Percentiles rank a stretch among this genome's conserved stretches.
Evolutionary conservation across 2,797 vertebrate species (phyloP).

Genomic region (Melanotaenia trifasciata): DNA sequence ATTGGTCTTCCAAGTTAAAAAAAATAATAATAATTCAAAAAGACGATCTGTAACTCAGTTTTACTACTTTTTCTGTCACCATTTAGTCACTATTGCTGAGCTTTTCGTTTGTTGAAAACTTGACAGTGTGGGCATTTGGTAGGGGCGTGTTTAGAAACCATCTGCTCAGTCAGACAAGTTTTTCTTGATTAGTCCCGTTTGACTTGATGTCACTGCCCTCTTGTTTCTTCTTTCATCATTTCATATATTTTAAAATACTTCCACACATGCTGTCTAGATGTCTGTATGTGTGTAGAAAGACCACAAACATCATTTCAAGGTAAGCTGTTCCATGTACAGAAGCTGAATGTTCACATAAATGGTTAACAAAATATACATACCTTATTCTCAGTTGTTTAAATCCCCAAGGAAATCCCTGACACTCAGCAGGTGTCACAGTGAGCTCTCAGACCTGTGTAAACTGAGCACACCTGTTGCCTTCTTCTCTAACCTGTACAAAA

Average conservation of each 20-base stretch:
- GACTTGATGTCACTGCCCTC: not conserved
- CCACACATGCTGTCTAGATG: not conserved
- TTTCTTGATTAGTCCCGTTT: slow-evolving; percentile 54
- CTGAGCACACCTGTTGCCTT: slow-evolving; percentile 61
- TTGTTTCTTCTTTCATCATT: not conserved
- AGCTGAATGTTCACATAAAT: not conserved
- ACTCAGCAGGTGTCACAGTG: slow-evolving; percentile 17
- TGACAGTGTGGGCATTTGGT: not conserved
- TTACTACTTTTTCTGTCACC: no score
- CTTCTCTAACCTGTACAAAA: slow-evolving; percentile 29
- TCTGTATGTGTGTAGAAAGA: not conserved
- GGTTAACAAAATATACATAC: slow-evolving; percentile 38
- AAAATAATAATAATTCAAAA: not conserved
- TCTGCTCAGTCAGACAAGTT: slow-evolving; percentile 62
- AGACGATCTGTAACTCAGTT: no score
- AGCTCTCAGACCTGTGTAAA: slow-evolving; percentile 37
- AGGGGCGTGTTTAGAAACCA: not conserved
- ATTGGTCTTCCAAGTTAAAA: not conserved
- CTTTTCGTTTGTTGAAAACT: not conserved
- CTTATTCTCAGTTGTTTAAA: slow-evolving; percentile 32
- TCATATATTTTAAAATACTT: not conserved
- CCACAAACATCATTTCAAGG: not conserved
- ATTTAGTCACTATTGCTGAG: not conserved
- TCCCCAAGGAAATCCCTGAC: slow-evolving; percentile 21
- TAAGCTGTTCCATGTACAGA: not conserved